Conservation (phyloP, 2,888 invertebrate genomes). For the Acrobasis repandana region DNA sequence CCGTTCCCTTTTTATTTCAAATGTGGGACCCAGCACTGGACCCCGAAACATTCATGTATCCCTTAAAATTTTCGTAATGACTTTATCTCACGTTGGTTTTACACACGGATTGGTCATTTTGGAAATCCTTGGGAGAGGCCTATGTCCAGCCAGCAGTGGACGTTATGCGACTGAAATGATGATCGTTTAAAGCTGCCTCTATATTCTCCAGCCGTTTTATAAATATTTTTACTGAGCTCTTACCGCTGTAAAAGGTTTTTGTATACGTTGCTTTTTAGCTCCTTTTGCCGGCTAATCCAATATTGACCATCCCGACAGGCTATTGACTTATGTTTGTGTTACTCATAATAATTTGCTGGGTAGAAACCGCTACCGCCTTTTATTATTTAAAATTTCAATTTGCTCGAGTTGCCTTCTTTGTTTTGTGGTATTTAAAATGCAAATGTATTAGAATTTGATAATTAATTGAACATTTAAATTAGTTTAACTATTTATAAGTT, state of each 20-base stretch:
- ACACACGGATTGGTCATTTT: no score
- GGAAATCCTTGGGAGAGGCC: no score
- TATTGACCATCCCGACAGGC: slow-evolving; percentile 81
- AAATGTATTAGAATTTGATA: slow-evolving; percentile 12
- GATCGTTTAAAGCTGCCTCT: slow-evolving; percentile 63
- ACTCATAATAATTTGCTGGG: slow-evolving; percentile 77
- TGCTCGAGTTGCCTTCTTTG: slow-evolving; percentile 71
- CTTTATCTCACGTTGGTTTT: no score
- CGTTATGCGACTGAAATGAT: no score
- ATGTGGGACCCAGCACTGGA: no score
- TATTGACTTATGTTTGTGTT: slow-evolving; percentile 82
- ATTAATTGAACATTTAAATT: slow-evolving; percentile 7
- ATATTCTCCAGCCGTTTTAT: slow-evolving; percentile 58
- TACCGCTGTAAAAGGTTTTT: slow-evolving; percentile 82
- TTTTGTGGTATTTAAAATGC: slow-evolving; percentile 13
- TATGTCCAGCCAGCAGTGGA: no score
- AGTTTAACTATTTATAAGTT: no score
- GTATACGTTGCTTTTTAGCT: slow-evolving; percentile 83
- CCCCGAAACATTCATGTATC: no score
- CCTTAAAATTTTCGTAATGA: no score
- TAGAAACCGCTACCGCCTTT: slow-evolving; percentile 56
- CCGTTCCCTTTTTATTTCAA: no score
- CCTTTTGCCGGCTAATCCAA: slow-evolving; percentile 82
- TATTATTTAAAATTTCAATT: slow-evolving; percentile 83
- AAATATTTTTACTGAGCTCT: slow-evolving; percentile 77